Evolutionary conservation across 1,140 invertebrate genomes (phyloP), one percentile per base, ranked within the genome.

Genomic region (Drosophila gunungcola): DNA sequence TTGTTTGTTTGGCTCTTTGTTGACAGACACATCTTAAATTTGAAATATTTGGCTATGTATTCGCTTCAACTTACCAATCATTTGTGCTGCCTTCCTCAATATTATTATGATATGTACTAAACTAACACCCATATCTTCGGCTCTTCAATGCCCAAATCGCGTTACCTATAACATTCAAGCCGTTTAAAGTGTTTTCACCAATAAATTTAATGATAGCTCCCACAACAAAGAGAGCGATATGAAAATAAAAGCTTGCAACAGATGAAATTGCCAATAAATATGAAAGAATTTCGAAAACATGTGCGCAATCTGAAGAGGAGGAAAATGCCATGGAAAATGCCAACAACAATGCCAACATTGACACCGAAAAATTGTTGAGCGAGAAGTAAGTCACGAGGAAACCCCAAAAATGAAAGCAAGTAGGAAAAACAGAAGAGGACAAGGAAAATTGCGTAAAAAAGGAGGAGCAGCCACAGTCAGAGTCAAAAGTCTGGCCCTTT

Each of bases 351-450:
- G 32, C 41, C 73, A 69, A 74, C 82, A 86, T 86, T 82, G 82
- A 86, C 70, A 86, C 56, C 79, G 79, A 82, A 73, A 58, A 65
- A 74, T 57, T 53, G 60, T 45, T 49, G 39, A 58, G 48, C 54
- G 49, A 56, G 81, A 86, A 78, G 82, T 82, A 72, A 85, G 74
- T 74, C 82, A 82, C 45, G 42, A 74, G 62, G 65, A 84, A 60
- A 58, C 27, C 36, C 16, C 10, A 46, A 49, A 52, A 48, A 58
- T 32, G n/a, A 36, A 51, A n/a, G 3, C 63, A 64, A 74, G 64
- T 36, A 3, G 38, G 25, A 49, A 55, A 45, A 51, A 11, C 43
- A 12, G 13, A 52, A 43, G 29, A 10, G 61, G 48, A 60, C 34
- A 80, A 60, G 53, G 21, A 53, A 55, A 80, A 57, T 54, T 56